Percentiles rank a stretch among this genome's conserved stretches.
Evolutionary conservation across 2,113 vertebrate genomes (phyloP).

Genomic region (Ceyx cyanopectus): DNA sequence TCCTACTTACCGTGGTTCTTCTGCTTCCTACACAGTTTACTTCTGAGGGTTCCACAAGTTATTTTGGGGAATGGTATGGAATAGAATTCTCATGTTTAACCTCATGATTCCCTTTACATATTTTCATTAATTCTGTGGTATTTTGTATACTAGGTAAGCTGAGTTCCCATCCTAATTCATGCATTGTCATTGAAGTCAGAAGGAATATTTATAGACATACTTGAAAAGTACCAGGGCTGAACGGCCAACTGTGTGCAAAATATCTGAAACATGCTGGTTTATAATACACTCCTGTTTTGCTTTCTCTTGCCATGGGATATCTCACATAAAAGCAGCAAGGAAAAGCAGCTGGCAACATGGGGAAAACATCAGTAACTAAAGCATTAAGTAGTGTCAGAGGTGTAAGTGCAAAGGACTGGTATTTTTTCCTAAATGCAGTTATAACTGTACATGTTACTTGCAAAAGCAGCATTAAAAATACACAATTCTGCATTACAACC

Average conservation of each 20-base stretch:
- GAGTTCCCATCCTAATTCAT: neutral
- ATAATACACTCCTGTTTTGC: neutral
- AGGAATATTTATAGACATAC: neutral
- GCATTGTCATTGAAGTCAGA: neutral
- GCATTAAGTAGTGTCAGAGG: neutral
- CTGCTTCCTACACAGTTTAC: slow-evolving; percentile 32
- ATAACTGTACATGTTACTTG: neutral
- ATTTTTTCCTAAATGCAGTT: neutral
- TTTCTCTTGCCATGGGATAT: neutral
- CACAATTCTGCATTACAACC: neutral
- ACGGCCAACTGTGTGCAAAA: neutral
- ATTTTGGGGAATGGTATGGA: slow-evolving; percentile 14
- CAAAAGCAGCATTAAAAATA: neutral
- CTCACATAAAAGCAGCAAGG: neutral
- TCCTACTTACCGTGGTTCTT: slow-evolving; percentile 8
- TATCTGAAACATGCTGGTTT: neutral
- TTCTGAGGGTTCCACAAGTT: slow-evolving; percentile 46
- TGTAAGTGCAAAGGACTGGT: neutral
- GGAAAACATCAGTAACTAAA: neutral
- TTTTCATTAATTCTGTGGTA: neutral
- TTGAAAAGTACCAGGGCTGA: neutral
- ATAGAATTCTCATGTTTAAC: neutral
- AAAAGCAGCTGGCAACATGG: neutral
- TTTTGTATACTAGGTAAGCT: neutral
- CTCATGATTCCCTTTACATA: neutral